Conservation (phyloP, 2,888 invertebrate genomes). For the Polydrusus pterygomalis region DNA sequence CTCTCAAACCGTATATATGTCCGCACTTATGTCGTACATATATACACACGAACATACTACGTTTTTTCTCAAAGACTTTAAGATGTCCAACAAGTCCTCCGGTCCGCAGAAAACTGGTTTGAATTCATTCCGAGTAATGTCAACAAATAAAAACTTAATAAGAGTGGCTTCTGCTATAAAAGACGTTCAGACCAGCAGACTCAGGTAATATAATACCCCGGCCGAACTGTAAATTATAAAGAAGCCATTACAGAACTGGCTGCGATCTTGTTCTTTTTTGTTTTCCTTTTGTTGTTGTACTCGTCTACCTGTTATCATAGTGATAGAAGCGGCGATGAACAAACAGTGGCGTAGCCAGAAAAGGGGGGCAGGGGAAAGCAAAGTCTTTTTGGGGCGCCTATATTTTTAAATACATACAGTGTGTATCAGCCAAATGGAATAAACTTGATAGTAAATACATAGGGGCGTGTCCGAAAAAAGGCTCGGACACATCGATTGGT, state of each 20-base stretch:
- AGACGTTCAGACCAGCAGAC: constrained; percentile 33
- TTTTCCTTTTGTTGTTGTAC: constrained; percentile 46
- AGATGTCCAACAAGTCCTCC: constrained; percentile 46
- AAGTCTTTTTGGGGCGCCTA: no score
- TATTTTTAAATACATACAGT: no score
- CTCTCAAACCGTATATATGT: constrained; percentile 41
- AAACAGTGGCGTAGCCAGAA: neutral
- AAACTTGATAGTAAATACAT: no score
- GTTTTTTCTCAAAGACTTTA: constrained; percentile 45
- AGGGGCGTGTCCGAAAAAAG: no score
- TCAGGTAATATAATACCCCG: constrained; percentile 54
- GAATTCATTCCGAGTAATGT: constrained; percentile 54
- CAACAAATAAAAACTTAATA: constrained; percentile 57
- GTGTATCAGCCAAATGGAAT: no score
- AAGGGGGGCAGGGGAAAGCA: no score
- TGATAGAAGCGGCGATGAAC: neutral
- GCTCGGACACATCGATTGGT: no score
- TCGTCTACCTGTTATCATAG: constrained; percentile 47
- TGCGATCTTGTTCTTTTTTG: constrained; percentile 46
- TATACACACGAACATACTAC: constrained; percentile 26
- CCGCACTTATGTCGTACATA: constrained; percentile 39
- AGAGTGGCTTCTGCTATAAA: constrained; percentile 53
- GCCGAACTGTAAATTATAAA: constrained; percentile 55
- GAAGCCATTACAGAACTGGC: constrained; percentile 54
- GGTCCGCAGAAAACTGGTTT: constrained; percentile 47